Percentiles rank a stretch among this genome's conserved stretches.
Conservation (phyloP, 2,888 invertebrate genomes). For the Laothoe populi region DNA sequence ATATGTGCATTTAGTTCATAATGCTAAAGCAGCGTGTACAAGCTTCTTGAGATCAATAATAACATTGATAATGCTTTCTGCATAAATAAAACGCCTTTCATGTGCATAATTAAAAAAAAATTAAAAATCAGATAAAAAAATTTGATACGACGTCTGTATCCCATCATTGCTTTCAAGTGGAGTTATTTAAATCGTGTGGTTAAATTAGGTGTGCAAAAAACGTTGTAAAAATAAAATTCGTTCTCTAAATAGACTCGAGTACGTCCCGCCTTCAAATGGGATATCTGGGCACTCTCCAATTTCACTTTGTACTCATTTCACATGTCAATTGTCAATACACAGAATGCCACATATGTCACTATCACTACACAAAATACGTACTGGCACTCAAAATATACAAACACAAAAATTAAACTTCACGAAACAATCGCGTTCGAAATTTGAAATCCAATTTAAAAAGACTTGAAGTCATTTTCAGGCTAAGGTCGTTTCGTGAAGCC, state of each 20-base stretch:
- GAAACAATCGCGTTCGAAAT: slow-evolving; percentile 3
- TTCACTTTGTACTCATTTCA: slow-evolving; percentile 39
- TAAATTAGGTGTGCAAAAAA: slow-evolving; percentile 36
- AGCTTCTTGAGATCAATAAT: too few relatives aligned
- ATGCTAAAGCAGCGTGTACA: too few relatives aligned
- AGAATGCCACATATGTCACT: slow-evolving; percentile 19
- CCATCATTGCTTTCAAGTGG: slow-evolving; percentile 5
- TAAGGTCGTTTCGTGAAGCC: slow-evolving; percentile 31
- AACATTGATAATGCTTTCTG: not conserved
- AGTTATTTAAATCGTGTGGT: slow-evolving; percentile 34
- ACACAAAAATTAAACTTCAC: slow-evolving; percentile 19
- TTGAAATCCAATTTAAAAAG: not conserved
- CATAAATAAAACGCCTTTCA: too few relatives aligned
- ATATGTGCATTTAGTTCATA: too few relatives aligned
- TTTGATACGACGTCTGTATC: slow-evolving; percentile 6
- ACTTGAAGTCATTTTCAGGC: not conserved
- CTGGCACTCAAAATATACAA: slow-evolving; percentile 8
- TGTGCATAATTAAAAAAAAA: not conserved
- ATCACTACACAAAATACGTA: slow-evolving; percentile 14
- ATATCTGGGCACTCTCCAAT: slow-evolving; percentile 52
- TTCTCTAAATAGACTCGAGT: slow-evolving; percentile 47
- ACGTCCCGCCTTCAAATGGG: slow-evolving; percentile 19
- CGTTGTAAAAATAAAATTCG: slow-evolving; percentile 39
- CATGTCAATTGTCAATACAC: slow-evolving; percentile 26
- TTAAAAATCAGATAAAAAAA: slow-evolving; percentile 3